phyloP scores from a whole-genome alignment of 2,797 vertebrate species.

The Malurus leucopterus region DNA sequence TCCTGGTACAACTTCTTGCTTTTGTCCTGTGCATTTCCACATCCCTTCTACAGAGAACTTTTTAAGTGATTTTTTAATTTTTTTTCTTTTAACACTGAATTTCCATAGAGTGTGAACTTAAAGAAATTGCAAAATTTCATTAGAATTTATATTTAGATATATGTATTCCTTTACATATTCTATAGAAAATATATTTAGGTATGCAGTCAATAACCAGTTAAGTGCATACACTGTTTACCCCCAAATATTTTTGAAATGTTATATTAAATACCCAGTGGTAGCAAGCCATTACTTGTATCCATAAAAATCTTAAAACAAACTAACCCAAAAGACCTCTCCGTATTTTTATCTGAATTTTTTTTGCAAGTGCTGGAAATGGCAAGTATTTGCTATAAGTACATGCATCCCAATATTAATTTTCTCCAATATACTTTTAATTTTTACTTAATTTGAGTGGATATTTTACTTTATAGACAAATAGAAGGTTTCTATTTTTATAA shows the following conservation, averaged over 20 bases:
- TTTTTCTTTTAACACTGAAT: neutral
- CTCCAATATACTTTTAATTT: neutral
- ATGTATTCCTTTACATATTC: neutral
- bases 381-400: neutral
- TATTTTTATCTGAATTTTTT: neutral
- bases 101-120: neutral
- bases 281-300: neutral
- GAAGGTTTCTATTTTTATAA: neutral
- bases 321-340: accelerated
- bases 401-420: neutral
- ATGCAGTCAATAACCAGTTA: neutral
- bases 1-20: neutral
- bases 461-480: neutral
- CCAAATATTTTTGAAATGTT: neutral
- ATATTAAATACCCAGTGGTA: neutral
- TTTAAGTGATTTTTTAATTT: neutral
- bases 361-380: neutral
- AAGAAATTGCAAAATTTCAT: neutral
- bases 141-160: neutral
- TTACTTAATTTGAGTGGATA: neutral
- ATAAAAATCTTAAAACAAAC: neutral
- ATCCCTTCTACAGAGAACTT: neutral
- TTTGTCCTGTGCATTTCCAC: neutral
- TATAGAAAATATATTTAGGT: neutral
- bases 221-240: neutral